A percentile compares a stretch with the other conserved stretches of the same genome.
Evolutionary conservation across 92 coral and sea anemone genomes (phyloP).

Genomic region (Blastomussa wellsi): DNA sequence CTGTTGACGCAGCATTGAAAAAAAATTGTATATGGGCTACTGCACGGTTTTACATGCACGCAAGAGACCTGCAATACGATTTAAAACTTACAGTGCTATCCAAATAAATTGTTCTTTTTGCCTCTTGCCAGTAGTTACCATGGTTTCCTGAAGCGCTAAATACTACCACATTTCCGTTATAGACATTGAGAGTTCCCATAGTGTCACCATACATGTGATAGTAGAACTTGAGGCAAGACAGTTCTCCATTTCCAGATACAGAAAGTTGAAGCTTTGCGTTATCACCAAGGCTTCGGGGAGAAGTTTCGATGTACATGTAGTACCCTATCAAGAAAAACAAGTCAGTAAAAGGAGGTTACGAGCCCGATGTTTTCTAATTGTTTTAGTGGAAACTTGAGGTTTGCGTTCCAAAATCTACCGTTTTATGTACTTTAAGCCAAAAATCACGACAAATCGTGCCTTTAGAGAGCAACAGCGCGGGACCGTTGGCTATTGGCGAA

Average conservation of each 20-base stretch:
- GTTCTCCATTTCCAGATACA: not conserved
- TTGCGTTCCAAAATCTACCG: no score
- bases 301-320: constrained; percentile 31
- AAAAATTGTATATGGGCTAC: no score
- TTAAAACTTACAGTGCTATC: not conserved
- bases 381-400: no score
- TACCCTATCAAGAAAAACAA: not conserved
- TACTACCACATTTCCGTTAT: not conserved
- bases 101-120: constrained; percentile 1
- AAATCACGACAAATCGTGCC: no score
- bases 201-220: constrained; percentile 21
- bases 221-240: constrained; percentile 6
- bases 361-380: no score
- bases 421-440: no score
- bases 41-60: not conserved
- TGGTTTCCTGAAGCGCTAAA: constrained; percentile 40
- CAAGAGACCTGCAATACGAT: no score
- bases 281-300: not conserved
- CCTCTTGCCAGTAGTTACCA: constrained; percentile 34
- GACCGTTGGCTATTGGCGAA: no score
- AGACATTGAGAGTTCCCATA: constrained; percentile 14
- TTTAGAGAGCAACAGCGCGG: no score
- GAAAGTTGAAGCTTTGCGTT: constrained; percentile 3
- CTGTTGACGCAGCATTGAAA: no score
- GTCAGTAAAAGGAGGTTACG: no score